These are phyloP conservation scores for Dipodomys ordii DNA, from an alignment of 2,113 vertebrate genomes.

Conservation along the genomic window DNA sequence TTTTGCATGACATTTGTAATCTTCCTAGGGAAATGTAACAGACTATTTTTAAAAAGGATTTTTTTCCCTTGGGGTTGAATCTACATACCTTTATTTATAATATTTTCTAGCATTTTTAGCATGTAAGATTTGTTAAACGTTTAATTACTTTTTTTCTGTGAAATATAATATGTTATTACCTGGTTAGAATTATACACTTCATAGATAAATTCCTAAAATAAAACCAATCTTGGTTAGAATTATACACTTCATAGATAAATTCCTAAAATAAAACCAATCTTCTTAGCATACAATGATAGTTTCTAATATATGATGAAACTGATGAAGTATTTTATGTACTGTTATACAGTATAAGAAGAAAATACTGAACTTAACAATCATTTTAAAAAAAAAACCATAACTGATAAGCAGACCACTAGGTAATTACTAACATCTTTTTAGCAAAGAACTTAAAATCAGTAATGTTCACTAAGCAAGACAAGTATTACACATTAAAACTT, in stretches of 20 bases:
- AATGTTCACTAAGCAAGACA: constrained; percentile 68
- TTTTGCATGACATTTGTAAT: constrained; percentile 75
- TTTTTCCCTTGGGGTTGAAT: constrained; percentile 59
- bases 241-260: constrained; percentile 57
- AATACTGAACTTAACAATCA: constrained; percentile 82
- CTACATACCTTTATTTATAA: constrained; percentile 57
- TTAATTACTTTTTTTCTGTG: constrained; percentile 64
- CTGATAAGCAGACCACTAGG: constrained; percentile 72
- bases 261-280: constrained; percentile 75
- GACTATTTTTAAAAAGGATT: constrained; percentile 57
- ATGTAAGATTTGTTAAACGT: background rate
- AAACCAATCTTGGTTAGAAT: constrained; percentile 80
- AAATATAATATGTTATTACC: constrained; percentile 67
- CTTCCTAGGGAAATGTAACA: constrained; percentile 70
- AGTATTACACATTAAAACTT: constrained; percentile 59
- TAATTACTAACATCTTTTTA: constrained; percentile 79
- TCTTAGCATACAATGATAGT: constrained; percentile 70
- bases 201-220: constrained; percentile 68
- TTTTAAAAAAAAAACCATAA: constrained; percentile 75
- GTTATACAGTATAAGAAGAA: constrained; percentile 73
- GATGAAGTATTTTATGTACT: constrained; percentile 79
- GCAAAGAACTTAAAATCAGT: constrained; percentile 80
- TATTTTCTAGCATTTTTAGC: constrained; percentile 55
- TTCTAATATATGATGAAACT: constrained; percentile 78
- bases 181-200: constrained; percentile 72